Conservation (phyloP, 2,888 invertebrate species). For the Amiota communis region DNA sequence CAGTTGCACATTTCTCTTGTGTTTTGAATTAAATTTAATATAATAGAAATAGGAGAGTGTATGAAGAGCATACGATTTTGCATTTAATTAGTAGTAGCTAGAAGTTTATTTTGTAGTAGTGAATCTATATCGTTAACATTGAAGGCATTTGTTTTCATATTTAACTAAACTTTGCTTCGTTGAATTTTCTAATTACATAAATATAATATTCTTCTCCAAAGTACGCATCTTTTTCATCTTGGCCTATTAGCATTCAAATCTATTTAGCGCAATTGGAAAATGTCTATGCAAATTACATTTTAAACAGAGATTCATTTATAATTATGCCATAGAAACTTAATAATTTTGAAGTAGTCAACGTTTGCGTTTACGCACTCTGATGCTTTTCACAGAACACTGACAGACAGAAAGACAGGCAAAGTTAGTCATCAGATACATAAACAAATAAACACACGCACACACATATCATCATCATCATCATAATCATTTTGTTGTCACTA, state of each 20-base stretch:
- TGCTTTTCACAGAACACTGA: too few relatives aligned
- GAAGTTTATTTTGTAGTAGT: too few relatives aligned
- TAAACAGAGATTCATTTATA: constrained; percentile 8
- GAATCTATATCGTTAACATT: neutral
- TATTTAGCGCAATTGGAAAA: constrained; percentile 19
- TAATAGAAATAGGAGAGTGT: too few relatives aligned
- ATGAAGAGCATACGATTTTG: too few relatives aligned
- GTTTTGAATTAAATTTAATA: too few relatives aligned
- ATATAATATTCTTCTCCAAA: neutral
- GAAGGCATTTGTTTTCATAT: neutral
- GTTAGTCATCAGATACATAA: too few relatives aligned
- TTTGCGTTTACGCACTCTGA: too few relatives aligned
- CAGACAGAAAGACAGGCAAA: too few relatives aligned
- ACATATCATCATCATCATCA: too few relatives aligned
- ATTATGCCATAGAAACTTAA: constrained; percentile 24
- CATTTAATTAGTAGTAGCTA: too few relatives aligned
- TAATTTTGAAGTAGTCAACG: neutral
- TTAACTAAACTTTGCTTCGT: constrained; percentile 3
- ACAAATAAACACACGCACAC: too few relatives aligned
- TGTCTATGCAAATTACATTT: constrained; percentile 14
- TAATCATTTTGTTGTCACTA: neutral
- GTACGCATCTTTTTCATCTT: neutral
- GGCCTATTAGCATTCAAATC: constrained; percentile 12
- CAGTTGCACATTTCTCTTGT: neutral
- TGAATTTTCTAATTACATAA: constrained; percentile 12